Evolutionary conservation across 2,797 vertebrate genomes (phyloP).

Genomic region (Threskiornis aethiopicus): DNA sequence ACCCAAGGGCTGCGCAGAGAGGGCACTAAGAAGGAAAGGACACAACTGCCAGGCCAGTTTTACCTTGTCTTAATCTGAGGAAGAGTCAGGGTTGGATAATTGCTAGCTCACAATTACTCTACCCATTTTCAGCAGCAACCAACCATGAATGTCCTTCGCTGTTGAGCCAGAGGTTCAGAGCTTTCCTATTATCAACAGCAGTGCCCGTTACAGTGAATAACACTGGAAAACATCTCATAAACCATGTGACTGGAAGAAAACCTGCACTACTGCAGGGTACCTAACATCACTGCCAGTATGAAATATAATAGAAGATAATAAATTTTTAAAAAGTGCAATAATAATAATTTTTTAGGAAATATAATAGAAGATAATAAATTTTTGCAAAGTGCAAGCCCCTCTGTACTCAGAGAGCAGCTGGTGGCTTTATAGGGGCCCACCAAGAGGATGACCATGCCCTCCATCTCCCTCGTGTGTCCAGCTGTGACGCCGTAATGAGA

Average conservation of each 20-base stretch:
- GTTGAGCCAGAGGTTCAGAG: background rate
- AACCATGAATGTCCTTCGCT: background rate
- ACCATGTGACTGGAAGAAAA: background rate
- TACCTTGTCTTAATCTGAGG: background rate
- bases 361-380: background rate
- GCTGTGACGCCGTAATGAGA: constrained; percentile 9
- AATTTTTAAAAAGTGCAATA: background rate
- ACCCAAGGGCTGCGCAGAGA: background rate
- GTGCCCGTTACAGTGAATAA: background rate
- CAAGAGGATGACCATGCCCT: background rate
- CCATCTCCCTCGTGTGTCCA: constrained; percentile 15
- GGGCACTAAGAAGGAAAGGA: background rate
- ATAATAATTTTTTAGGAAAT: background rate
- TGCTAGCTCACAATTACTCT: background rate
- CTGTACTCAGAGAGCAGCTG: background rate
- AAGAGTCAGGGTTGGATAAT: background rate
- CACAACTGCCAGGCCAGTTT: background rate
- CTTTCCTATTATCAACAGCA: background rate
- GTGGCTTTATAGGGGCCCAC: background rate
- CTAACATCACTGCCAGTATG: background rate
- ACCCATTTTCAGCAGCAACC: background rate
- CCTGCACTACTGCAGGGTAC: background rate
- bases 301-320: background rate
- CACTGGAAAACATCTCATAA: background rate
- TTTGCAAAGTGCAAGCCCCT: background rate